These are phyloP conservation scores for Halisarca cf. caerulea DNA, from an alignment of 37 sponge, comb jelly and placozoan species.

Conservation along the genomic window DNA sequence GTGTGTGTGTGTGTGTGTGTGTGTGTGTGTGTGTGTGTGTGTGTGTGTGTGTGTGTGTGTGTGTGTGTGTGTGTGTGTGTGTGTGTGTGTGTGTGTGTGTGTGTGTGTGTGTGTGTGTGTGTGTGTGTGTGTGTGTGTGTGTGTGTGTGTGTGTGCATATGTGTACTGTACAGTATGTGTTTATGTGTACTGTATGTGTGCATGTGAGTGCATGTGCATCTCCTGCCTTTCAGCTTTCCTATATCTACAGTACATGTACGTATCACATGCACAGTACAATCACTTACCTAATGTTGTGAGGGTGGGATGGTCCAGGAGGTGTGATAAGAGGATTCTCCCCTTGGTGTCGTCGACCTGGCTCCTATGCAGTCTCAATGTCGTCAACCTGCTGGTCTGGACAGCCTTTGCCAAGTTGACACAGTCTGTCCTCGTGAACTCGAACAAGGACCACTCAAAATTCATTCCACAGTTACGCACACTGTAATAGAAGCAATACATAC, in stretches of 20 bases:
- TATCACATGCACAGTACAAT: no score
- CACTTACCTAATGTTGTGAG: conserved; percentile 64
- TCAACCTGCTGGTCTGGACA: conserved; percentile 58
- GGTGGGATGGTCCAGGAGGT: conserved; percentile 87
- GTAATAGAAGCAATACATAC: no score
- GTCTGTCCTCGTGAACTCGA: conserved; percentile 84
- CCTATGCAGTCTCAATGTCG: conserved; percentile 43
- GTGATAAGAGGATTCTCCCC: conserved; percentile 76
- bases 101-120: no score
- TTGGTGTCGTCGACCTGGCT: conserved; percentile 78
- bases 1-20: conserved; percentile 21
- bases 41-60: no score
- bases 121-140: no score
- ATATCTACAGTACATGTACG: conserved; percentile 11
- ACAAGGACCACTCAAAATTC: conserved; percentile 95
- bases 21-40: conserved; percentile 27
- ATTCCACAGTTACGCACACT: conserved; percentile 89
- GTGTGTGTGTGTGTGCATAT: no score
- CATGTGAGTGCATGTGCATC: conserved; percentile 7
- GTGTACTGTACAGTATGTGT: conserved; percentile 12
- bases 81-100: conserved; percentile 30
- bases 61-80: conserved; percentile 31
- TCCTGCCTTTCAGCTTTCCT: no score
- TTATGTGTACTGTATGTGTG: conserved; percentile 14
- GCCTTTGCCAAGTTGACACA: conserved; percentile 72